A percentile compares a stretch with the other conserved stretches of the same genome.
Evolutionary conservation across 2,113 vertebrate species (phyloP).

Genomic region (Tragelaphus imberbis): DNA sequence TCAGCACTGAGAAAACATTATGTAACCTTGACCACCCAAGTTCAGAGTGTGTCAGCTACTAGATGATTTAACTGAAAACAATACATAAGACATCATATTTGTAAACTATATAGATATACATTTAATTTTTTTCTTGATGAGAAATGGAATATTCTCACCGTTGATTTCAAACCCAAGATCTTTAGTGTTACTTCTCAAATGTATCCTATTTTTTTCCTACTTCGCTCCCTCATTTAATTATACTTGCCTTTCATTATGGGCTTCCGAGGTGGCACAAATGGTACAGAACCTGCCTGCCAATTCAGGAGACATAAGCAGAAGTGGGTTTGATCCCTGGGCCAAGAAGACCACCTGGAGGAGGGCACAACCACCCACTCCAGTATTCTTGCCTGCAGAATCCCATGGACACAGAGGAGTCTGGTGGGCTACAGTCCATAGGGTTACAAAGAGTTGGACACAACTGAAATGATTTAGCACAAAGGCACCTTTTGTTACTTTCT

Average conservation of each 20-base stretch:
- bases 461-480: not conserved
- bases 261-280: accelerated
- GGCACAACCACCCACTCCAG: not conserved
- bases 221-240: not conserved
- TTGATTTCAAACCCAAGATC: not conserved
- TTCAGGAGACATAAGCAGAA: not conserved
- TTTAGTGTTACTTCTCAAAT: not conserved
- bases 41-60: not conserved
- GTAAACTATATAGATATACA: not conserved
- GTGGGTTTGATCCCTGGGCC: not conserved
- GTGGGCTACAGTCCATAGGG: not conserved
- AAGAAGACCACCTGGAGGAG: not conserved
- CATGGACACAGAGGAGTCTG: not conserved
- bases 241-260: not conserved
- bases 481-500: not conserved
- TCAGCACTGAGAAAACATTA: not conserved
- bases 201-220: not conserved
- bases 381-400: not conserved
- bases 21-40: not conserved
- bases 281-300: not conserved
- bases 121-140: not conserved
- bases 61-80: not conserved
- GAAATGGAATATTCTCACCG: not conserved
- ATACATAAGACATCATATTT: not conserved
- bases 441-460: not conserved